Base-by-base conservation (phyloP, 2,888 invertebrate species). In the Folsomia manolachei region DNA sequence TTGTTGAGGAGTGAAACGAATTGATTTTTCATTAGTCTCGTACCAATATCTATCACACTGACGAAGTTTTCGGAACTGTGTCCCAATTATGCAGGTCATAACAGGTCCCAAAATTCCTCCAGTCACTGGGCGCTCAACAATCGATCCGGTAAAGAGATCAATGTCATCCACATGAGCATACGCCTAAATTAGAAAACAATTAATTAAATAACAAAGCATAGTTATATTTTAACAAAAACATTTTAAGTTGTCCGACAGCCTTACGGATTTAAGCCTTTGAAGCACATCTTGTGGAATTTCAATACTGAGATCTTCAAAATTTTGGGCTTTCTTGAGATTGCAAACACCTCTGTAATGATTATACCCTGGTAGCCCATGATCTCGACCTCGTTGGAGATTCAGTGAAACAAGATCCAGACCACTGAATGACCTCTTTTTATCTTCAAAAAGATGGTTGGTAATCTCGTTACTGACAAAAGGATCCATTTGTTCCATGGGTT, bases 21-120 rank as follows among this genome's bases (percentile, higher is more conserved):
- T 87, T 1, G 88, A 88, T 0, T 91, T 87, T 82, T 92, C 91
- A 80, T 90, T 90, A 76, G 93, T 95, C 84, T 95, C 95, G 83
- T 96, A 90, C 94, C 96, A 98, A 86, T 91, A 97, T 80, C 97
- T 87, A 86, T 98, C 98, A 82, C 97, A 97, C 82, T 94, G 93
- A 79, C 94, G 89, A 67, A 94, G 85, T 82, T 93, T 92, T 69
- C 93, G 87, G 86, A 97, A 97, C 85, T 97, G 97, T 68, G 93
- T 92, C 69, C 94, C 97, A 81, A 98, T 94, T 81, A 98, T 92
- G 83, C 86, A 88, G 18, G 95, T 95, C 82, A 97, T 92, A 0
- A 97, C 97, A 0, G 97, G 97, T 1, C 97, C 97, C 0, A 97
- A 92, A 0, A 95, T 85, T 4, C 94, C 96, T 4, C 97, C 97